A percentile compares a stretch with the other conserved stretches of the same genome.
phyloP scores from a whole-genome alignment of 2,113 vertebrate genomes.

The Scolopax mira region DNA sequence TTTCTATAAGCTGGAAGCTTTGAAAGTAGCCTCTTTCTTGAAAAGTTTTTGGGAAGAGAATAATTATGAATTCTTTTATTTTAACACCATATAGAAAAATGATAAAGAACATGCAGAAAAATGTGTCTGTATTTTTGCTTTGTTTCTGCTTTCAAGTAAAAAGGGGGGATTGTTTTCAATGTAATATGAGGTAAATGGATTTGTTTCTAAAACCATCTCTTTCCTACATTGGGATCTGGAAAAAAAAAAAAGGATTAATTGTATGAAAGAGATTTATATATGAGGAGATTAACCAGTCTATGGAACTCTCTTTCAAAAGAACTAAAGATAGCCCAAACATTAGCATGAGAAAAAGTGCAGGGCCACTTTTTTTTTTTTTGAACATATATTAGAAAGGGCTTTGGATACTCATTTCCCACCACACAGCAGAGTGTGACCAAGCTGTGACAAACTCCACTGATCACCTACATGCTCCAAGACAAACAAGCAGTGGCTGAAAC shows the following conservation, averaged over 20 bases:
- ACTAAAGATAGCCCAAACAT: background rate
- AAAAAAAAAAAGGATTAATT: constrained; percentile 33
- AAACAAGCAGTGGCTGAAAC: background rate
- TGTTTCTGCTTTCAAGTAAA: background rate
- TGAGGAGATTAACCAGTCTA: constrained; percentile 18
- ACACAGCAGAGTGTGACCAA: background rate
- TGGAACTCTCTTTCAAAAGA: background rate
- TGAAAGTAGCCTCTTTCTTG: background rate
- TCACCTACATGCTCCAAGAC: accelerated
- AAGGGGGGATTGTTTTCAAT: background rate
- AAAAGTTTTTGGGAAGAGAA: background rate
- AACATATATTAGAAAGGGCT: background rate
- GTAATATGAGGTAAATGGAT: background rate
- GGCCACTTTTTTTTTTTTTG: background rate
- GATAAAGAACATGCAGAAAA: background rate
- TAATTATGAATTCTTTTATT: background rate
- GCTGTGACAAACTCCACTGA: background rate
- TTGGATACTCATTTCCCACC: background rate
- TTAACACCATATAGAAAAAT: background rate
- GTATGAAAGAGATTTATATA: background rate
- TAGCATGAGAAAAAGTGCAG: constrained; percentile 36
- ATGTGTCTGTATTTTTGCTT: background rate
- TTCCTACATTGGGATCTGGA: background rate
- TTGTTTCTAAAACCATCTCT: background rate
- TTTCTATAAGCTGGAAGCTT: background rate